Percentiles rank a stretch among this genome's conserved stretches.
These are phyloP conservation scores for Neodiprion lecontei DNA, from an alignment of 1,140 invertebrate genomes.

Conservation along the genomic window DNA sequence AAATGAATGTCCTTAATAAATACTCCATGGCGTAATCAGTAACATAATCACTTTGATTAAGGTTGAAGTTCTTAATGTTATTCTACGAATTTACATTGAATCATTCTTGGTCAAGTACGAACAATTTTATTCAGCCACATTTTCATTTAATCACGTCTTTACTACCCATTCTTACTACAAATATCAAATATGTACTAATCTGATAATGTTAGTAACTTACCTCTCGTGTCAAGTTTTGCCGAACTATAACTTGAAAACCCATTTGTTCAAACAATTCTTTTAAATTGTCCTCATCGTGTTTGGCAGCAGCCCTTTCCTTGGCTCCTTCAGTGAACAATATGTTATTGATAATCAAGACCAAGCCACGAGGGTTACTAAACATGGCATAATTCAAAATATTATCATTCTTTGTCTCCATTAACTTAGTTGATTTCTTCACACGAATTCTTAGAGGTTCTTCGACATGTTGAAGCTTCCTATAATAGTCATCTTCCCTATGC, in stretches of 20 bases:
- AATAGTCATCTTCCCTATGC: slow-evolving; percentile 36
- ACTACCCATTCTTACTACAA: too few species aligned
- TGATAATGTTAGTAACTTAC: slow-evolving; percentile 33
- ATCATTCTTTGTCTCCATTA: slow-evolving; percentile 41
- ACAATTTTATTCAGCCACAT: too few species aligned
- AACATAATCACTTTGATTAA: not conserved
- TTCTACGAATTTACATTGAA: too few species aligned
- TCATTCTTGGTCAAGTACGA: too few species aligned
- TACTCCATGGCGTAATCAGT: slow-evolving; percentile 9
- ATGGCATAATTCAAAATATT: slow-evolving; percentile 57
- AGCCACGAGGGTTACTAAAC: slow-evolving; percentile 63
- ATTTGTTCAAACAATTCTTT: slow-evolving; percentile 61
- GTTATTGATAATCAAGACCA: slow-evolving; percentile 67
- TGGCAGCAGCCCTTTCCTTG: slow-evolving; percentile 55
- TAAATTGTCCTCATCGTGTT: slow-evolving; percentile 61
- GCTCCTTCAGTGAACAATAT: slow-evolving; percentile 52
- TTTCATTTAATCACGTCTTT: too few species aligned
- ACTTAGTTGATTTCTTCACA: slow-evolving; percentile 48
- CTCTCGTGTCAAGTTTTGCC: slow-evolving; percentile 53
- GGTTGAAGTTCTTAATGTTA: too few species aligned
- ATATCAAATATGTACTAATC: not conserved
- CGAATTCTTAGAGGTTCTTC: slow-evolving; percentile 39
- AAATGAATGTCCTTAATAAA: too few species aligned
- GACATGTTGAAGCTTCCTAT: slow-evolving; percentile 32
- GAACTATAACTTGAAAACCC: slow-evolving; percentile 60